A percentile compares a stretch with the other conserved stretches of the same genome.
These are phyloP conservation scores for Chrysocyon brachyurus DNA, from an alignment of 2,797 vertebrate genomes.

Conservation along the genomic window DNA sequence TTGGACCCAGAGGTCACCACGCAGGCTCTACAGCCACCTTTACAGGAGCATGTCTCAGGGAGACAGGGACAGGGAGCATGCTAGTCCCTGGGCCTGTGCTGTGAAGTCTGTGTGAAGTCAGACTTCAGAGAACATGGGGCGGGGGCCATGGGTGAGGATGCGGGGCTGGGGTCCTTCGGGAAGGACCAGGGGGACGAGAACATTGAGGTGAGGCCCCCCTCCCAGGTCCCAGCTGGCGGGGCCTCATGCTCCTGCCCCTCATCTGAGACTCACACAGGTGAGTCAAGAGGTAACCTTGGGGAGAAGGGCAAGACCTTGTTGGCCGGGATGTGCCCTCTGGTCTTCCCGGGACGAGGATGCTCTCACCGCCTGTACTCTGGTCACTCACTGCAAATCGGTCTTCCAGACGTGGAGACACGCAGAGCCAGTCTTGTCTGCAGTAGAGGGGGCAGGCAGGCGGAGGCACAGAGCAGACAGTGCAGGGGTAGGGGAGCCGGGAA, in stretches of 20 bases:
- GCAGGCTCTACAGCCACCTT: neutral
- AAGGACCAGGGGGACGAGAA: neutral
- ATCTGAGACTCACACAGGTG: neutral
- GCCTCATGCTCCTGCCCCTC: too few relatives aligned
- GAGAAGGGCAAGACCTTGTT: neutral
- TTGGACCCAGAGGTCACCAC: neutral
- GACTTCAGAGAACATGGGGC: neutral
- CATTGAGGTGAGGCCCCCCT: neutral
- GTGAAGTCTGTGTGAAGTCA: neutral
- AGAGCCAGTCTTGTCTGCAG: neutral
- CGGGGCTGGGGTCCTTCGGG: neutral
- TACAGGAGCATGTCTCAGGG: too few relatives aligned
- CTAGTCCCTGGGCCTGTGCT: neutral
- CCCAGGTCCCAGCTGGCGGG: accelerated
- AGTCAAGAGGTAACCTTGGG: neutral
- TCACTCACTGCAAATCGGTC: neutral
- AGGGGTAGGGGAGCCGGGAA: neutral
- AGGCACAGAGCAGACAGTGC: neutral
- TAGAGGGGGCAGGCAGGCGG: too few relatives aligned
- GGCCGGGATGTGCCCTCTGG: neutral
- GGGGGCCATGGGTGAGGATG: neutral
- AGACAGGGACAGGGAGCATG: too few relatives aligned
- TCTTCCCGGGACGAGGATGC: neutral
- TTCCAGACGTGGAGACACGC: neutral
- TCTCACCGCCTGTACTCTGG: neutral